Evolutionary conservation across 2,888 invertebrate species (phyloP).

Genomic region (Pollenia angustigena): DNA sequence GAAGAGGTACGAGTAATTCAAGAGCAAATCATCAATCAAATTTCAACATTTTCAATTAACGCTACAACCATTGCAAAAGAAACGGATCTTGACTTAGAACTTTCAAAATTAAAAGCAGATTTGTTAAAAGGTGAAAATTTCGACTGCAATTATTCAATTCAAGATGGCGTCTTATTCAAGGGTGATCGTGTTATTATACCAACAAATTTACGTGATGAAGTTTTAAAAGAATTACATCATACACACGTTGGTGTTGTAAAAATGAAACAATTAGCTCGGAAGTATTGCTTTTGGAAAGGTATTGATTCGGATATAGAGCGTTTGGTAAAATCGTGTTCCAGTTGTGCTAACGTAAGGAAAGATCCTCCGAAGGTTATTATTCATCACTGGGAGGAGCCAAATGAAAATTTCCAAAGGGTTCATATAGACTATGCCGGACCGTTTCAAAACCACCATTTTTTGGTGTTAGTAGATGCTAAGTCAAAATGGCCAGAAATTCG

Average conservation of each 20-base stretch:
- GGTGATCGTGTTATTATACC: slow-evolving; percentile 61
- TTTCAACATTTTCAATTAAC: slow-evolving; percentile 50
- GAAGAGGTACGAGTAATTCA: too few species aligned
- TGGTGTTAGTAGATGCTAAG: too few species aligned
- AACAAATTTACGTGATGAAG: slow-evolving; percentile 28
- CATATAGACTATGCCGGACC: too few species aligned
- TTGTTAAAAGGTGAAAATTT: slow-evolving; percentile 29
- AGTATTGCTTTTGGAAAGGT: too few species aligned
- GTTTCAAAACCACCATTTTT: too few species aligned
- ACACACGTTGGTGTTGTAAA: slow-evolving; percentile 77
- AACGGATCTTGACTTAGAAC: slow-evolving; percentile 30
- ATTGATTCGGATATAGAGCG: too few species aligned
- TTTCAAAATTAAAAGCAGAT: slow-evolving; percentile 44
- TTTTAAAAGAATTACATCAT: slow-evolving; percentile 66
- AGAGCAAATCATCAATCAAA: background rate
- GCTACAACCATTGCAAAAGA: slow-evolving; percentile 39
- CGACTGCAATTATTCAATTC: slow-evolving; percentile 13
- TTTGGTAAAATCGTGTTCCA: too few species aligned
- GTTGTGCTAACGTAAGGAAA: too few species aligned
- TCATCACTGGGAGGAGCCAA: too few species aligned
- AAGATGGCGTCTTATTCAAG: slow-evolving; percentile 60
- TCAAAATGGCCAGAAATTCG: too few species aligned
- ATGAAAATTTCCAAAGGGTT: too few species aligned
- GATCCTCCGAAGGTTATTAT: too few species aligned
- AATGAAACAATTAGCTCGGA: slow-evolving; percentile 75